These are phyloP conservation scores for Pempheris klunzingeri DNA, from an alignment of 2,797 vertebrate species.

Conservation along the genomic window DNA sequence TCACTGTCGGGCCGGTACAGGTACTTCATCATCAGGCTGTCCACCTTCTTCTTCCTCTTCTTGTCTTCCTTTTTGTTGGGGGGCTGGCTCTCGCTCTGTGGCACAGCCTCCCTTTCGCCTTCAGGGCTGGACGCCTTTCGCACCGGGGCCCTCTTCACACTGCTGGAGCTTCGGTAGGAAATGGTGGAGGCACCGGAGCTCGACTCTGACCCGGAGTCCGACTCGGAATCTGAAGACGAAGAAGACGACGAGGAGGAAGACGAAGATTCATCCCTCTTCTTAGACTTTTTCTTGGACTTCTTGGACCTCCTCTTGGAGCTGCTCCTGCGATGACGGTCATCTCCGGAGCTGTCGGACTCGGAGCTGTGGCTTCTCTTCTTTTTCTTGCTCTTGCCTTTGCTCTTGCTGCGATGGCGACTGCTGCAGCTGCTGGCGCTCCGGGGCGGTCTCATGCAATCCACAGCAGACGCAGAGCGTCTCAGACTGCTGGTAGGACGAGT, in stretches of 20 bases:
- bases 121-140: constrained; percentile 69
- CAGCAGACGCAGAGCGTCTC: constrained; percentile 89
- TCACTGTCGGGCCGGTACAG: constrained; percentile 96
- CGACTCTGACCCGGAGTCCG: constrained; percentile 84
- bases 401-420: constrained; percentile 69
- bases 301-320: constrained; percentile 89
- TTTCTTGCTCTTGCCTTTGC: constrained; percentile 81
- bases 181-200: constrained; percentile 91
- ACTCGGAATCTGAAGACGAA: constrained; percentile 82
- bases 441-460: constrained; percentile 84
- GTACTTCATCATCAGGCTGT: constrained; percentile 98
- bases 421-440: constrained; percentile 80
- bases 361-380: constrained; percentile 83
- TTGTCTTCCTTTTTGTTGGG: constrained; percentile 89
- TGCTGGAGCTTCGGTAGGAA: constrained; percentile 92
- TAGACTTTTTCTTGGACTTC: constrained; percentile 90
- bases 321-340: constrained; percentile 75
- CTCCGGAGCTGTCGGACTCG: constrained; percentile 81
- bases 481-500: constrained; percentile 75
- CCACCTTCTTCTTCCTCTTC: constrained; percentile 93
- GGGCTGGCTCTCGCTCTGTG: constrained; percentile 50
- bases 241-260: constrained; percentile 84
- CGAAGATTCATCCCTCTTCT: constrained; percentile 78
- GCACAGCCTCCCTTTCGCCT: constrained; percentile 54
- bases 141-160: constrained; percentile 90